Base-by-base conservation (phyloP, 1,140 invertebrate species). In the Diachasmimorpha longicaudata region DNA sequence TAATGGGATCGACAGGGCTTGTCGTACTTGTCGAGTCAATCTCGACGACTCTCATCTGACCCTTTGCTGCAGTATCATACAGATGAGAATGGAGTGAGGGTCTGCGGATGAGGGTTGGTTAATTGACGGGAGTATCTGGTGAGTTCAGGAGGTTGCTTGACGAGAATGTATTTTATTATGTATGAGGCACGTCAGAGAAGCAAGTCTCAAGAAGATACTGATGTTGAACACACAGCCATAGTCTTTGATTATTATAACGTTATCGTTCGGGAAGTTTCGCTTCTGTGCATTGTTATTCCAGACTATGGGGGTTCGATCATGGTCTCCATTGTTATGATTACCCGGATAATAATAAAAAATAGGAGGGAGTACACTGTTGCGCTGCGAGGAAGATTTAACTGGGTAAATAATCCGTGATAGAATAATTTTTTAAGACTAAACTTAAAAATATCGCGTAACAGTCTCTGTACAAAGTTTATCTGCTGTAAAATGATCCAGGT, bases 1-100 rank as follows among this genome's bases (percentile, higher is more conserved):
- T 63, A 63, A 63, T 63, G 58, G 58, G 23, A 63, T 63, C 58
- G 58, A 63, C 58, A 63, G 19, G 23, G 21, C 58, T 63, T 63
- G 21, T 63, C 58, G 23, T 31, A 63, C 16, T 63, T 63, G 58
- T 63, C 58, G 58, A 63, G 6, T 25, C 58, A 63, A 63, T 25
- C 58, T 63, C 58, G 23, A 63, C 19, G 58, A 25, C 23, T 63
- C 58, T 63, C 58, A 63, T 25, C 23, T 23, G 19, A 31, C 58
- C 58, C 58, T 63, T 63, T 63, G 48, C n/a, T 52, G 16, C n/a
- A 9, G 48, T 10, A 52, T 52, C 48, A 52, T 52, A 52, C 14
- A 52, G 16, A 14, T 52, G 9, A 19, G 58, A 19, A 23, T 23
- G 58, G 14, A 25, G 23, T 2, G 58, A 19, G 21, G 9, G 23